phyloP scores from a whole-genome alignment of 2,113 vertebrate species.

The Nicator chloris region DNA sequence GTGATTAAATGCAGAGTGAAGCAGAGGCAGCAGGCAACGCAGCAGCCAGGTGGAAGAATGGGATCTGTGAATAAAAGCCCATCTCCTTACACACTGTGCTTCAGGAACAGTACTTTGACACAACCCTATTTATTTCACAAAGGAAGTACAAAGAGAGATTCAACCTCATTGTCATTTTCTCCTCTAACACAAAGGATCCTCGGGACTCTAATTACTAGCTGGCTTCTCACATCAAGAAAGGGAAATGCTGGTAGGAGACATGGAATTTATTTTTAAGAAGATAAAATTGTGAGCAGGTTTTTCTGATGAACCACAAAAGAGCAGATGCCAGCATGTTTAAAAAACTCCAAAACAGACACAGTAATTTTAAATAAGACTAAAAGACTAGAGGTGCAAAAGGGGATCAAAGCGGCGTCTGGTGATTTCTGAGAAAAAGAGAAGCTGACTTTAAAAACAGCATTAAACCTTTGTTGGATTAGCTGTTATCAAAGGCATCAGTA shows the following conservation, averaged over 20 bases:
- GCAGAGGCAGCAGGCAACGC: conserved; percentile 4
- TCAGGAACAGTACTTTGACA: conserved; percentile 14
- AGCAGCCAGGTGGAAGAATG: neutral
- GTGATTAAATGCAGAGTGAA: neutral
- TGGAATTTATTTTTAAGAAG: conserved; percentile 17
- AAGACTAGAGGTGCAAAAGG: conserved; percentile 10
- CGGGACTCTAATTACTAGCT: conserved; percentile 14
- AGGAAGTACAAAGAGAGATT: conserved; percentile 6
- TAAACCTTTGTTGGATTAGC: conserved; percentile 21
- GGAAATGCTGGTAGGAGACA: neutral
- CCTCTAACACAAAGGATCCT: neutral
- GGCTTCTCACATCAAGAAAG: conserved; percentile 4
- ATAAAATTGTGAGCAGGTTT: conserved; percentile 19
- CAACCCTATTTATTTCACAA: conserved; percentile 27
- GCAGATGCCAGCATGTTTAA: neutral
- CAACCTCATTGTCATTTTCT: conserved; percentile 19
- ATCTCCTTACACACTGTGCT: neutral
- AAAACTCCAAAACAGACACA: neutral
- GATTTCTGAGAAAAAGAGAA: neutral
- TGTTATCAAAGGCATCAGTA: neutral
- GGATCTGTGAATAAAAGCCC: neutral
- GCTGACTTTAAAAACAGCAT: neutral
- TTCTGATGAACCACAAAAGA: conserved; percentile 22
- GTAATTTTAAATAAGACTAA: conserved; percentile 5
- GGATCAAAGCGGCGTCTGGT: conserved; percentile 42